Percentiles rank a stretch among this genome's conserved stretches.
These are phyloP conservation scores for Eciton burchellii DNA, from an alignment of 1,140 invertebrate species.

Conservation along the genomic window DNA sequence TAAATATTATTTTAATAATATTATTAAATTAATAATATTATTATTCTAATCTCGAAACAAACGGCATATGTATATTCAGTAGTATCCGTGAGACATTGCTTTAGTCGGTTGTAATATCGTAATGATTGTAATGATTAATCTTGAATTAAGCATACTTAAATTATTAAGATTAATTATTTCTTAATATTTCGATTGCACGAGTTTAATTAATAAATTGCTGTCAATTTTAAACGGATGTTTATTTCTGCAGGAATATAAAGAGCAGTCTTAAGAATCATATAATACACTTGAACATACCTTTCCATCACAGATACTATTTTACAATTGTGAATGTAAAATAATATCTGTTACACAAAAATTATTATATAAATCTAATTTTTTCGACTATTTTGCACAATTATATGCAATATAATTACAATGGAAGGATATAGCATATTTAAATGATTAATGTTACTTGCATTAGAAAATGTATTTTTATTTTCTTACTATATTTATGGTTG, in stretches of 20 bases:
- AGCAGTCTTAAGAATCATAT: background rate
- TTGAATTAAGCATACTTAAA: slow-evolving; percentile 22
- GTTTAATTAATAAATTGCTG: slow-evolving; percentile 23
- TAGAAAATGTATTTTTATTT: slow-evolving; percentile 44
- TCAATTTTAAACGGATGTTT: background rate
- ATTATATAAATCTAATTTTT: slow-evolving; percentile 10
- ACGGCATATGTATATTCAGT: slow-evolving; percentile 19
- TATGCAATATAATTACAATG: background rate
- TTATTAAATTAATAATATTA: too few species aligned
- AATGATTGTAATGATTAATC: slow-evolving; percentile 22
- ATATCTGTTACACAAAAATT: background rate
- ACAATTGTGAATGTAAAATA: background rate
- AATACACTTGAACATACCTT: background rate
- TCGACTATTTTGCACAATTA: background rate
- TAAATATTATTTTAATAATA: slow-evolving; percentile 27
- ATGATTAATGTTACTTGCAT: slow-evolving; percentile 28
- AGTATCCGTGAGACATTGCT: background rate
- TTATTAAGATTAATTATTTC: slow-evolving; percentile 27
- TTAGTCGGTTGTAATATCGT: background rate
- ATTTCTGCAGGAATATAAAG: background rate
- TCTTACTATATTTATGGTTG: slow-evolving; percentile 30
- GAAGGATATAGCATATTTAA: background rate
- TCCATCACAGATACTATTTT: too few species aligned
- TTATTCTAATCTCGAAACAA: slow-evolving; percentile 16
- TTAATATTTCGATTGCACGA: slow-evolving; percentile 18